These are phyloP conservation scores for Melanotaenia maccullochi DNA, from an alignment of 2,797 vertebrate species.

Conservation along the genomic window DNA sequence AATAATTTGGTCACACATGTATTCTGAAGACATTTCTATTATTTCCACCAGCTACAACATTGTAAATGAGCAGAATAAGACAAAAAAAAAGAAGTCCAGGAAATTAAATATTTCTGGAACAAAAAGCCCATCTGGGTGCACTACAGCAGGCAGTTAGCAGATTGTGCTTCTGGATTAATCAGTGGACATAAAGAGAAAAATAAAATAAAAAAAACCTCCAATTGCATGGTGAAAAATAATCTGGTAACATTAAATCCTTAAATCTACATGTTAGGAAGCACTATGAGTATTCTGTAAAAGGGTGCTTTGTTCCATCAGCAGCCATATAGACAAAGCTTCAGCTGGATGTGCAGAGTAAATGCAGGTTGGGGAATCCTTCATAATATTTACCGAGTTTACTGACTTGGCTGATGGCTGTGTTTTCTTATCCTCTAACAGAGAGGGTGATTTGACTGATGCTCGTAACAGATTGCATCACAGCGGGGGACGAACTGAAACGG, in stretches of 20 bases:
- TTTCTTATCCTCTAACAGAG: slow-evolving; percentile 66
- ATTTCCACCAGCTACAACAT: slow-evolving; percentile 4
- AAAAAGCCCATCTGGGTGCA: slow-evolving; percentile 35
- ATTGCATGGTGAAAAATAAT: neutral
- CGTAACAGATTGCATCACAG: slow-evolving; percentile 74
- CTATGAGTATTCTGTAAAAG: neutral
- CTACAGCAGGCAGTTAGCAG: slow-evolving; percentile 40
- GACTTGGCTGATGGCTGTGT: slow-evolving; percentile 68
- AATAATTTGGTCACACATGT: neutral
- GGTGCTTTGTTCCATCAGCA: neutral
- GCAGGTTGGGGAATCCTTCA: slow-evolving; percentile 70
- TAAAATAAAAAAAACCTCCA: neutral
- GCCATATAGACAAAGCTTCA: slow-evolving; percentile 2
- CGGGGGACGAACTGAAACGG: slow-evolving; percentile 62
- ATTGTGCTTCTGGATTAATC: slow-evolving; percentile 35
- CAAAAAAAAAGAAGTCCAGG: neutral
- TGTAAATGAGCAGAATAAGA: slow-evolving; percentile 21
- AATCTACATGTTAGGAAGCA: neutral
- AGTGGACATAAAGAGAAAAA: slow-evolving; percentile 21
- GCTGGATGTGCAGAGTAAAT: slow-evolving; percentile 18
- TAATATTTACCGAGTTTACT: slow-evolving; percentile 57
- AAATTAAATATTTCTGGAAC: slow-evolving; percentile 45
- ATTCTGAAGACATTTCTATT: neutral
- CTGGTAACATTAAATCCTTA: neutral
- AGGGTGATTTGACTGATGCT: slow-evolving; percentile 72